Base-by-base conservation (phyloP, 2,797 vertebrate species). In the Adrianichthys oophorus region DNA sequence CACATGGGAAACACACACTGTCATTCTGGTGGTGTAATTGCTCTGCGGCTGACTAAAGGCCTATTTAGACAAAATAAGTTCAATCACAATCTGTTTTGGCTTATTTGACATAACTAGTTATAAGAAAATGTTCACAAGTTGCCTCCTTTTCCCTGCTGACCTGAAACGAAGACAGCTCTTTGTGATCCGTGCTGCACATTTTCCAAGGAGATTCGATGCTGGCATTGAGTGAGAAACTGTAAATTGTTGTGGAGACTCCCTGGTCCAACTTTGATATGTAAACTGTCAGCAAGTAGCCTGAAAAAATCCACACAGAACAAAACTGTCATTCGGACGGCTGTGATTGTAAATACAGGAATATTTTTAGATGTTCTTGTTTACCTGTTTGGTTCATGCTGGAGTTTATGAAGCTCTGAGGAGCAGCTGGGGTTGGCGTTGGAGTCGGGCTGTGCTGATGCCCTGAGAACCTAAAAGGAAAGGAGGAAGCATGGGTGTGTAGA, bases 11-110 rank as follows among this genome's bases (percentile, higher is more conserved):
- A 96, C 92, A 87, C 97, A 99, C 94, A 96, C 96, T 56, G 94
- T 96, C 93, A 98, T 94, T 91, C 92, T 95, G 87, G 83, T 92
- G 90, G 93, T 98, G 95, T 96, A 99, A 92, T 98, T 98, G 91
- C 93, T 92, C 87, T 90, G 89, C 90, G 95, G 94, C 89, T 92
- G 91, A 91, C 87, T 93, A 92, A 97, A 98, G 75, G 95, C 96
- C 97, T 99, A 74, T 84, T 76, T 43, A 57, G 62, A 82, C 59
- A 41, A 72, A 77, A 74, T 58, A 65, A 65, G 48, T 78, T 78
- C 49, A 66, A 73, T 64, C 54, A 52, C 60, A 50, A 70, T 51
- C 50, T 7, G 16, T 48, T 76, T 72, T 52, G 53, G 40, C 52
- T 15, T 43, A 15, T 43, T 8, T 43, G 7, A 5, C 41, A 43